phyloP scores from a whole-genome alignment of 2,113 vertebrate species.

The Neopipo cinnamomea region DNA sequence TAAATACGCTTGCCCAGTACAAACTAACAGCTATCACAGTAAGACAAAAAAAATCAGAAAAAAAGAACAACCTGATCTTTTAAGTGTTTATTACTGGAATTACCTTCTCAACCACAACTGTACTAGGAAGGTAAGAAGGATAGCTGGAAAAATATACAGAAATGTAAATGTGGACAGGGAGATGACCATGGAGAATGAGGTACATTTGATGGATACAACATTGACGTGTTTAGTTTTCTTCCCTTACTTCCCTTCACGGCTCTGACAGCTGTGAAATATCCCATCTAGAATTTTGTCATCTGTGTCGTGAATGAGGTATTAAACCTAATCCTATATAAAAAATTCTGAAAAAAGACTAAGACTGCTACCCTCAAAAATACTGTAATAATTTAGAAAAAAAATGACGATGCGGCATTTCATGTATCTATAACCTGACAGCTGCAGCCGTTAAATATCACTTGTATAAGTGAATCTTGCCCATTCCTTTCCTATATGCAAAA shows the following conservation, averaged over 20 bases:
- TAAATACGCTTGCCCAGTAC: neutral
- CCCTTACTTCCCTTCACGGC: neutral
- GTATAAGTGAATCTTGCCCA: neutral
- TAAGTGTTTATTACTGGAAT: neutral
- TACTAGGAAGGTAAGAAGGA: neutral
- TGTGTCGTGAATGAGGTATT: neutral
- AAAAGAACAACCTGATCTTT: neutral
- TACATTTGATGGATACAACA: neutral
- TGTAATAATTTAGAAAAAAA: neutral
- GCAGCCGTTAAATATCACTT: neutral
- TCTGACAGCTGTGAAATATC: slow-evolving; percentile 1
- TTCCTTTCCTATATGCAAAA: neutral
- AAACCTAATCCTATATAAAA: neutral
- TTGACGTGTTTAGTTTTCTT: neutral
- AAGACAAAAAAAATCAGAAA: neutral
- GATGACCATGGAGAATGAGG: neutral
- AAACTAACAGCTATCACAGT: neutral
- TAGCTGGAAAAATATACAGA: neutral
- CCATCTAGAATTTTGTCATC: neutral
- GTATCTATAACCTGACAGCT: neutral
- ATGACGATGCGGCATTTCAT: neutral
- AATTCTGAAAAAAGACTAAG: neutral
- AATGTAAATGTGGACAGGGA: neutral
- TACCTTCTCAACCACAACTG: neutral
- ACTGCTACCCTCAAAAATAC: neutral